Percentiles rank a stretch among this genome's conserved stretches.
Evolutionary conservation across 2,888 invertebrate species (phyloP).

Genomic region (Drosophila imparisetae): DNA sequence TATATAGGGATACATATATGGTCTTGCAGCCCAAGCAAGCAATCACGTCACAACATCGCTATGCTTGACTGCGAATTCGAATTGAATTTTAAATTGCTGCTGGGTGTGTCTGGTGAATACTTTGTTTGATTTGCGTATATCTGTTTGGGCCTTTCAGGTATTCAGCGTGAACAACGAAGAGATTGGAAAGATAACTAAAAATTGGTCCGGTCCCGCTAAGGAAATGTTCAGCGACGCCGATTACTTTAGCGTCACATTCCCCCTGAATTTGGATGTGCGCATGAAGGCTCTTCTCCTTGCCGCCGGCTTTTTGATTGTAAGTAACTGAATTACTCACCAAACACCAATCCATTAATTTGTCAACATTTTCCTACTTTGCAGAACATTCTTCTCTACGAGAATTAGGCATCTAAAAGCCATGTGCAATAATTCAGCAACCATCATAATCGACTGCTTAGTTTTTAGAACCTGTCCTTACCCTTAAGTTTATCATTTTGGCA

Average conservation of each 20-base stretch:
- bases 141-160: slow-evolving; percentile 85
- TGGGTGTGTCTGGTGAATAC: slow-evolving; percentile 26
- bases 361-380: not conserved
- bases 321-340: slow-evolving; percentile 75
- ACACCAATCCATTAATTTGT: not conserved
- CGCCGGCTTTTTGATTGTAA: slow-evolving; percentile 91
- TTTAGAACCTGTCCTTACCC: slow-evolving; percentile 31
- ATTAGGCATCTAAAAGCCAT: slow-evolving; percentile 26
- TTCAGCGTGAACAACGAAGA: slow-evolving; percentile 90
- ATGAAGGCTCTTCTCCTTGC: slow-evolving; percentile 91
- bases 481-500: slow-evolving; percentile 21
- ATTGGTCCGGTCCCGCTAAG: slow-evolving; percentile 92
- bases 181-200: slow-evolving; percentile 93
- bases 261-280: slow-evolving; percentile 92
- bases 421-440: slow-evolving; percentile 7
- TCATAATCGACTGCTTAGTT: slow-evolving; percentile 52
- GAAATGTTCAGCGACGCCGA: slow-evolving; percentile 93
- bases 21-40: slow-evolving; percentile 16
- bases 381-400: slow-evolving; percentile 54
- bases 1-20: not conserved
- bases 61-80: slow-evolving; percentile 43
- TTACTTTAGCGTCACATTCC: slow-evolving; percentile 93
- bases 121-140: slow-evolving; percentile 17
- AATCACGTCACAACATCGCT: slow-evolving; percentile 52
- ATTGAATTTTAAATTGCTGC: slow-evolving; percentile 41